phyloP scores from a whole-genome alignment of 2,113 vertebrate species.

The Rynchops niger region DNA sequence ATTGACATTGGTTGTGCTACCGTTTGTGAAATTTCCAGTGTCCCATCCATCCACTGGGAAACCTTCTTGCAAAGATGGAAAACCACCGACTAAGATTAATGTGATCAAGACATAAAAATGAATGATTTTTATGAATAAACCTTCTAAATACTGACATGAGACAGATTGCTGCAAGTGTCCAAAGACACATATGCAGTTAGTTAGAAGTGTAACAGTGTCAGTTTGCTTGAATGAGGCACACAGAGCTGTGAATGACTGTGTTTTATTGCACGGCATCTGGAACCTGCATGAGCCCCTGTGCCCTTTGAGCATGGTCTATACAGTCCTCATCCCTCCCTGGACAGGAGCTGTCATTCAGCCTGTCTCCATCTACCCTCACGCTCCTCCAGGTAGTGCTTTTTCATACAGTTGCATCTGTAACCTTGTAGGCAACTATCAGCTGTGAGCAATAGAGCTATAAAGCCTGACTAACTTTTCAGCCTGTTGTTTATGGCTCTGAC shows the following conservation, averaged over 20 bases:
- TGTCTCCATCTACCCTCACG: not conserved
- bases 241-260: fast-evolving
- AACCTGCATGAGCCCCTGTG: not conserved
- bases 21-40: not conserved
- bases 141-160: not conserved
- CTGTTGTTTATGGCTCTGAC: not conserved
- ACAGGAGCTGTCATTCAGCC: not conserved
- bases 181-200: fast-evolving
- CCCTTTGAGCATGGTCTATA: not conserved
- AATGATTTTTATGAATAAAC: not conserved
- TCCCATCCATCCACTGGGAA: not conserved
- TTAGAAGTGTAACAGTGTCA: not conserved
- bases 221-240: not conserved
- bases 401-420: not conserved
- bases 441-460: fast-evolving
- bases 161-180: not conserved
- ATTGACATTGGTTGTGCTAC: not conserved
- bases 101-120: not conserved
- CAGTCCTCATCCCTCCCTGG: not conserved
- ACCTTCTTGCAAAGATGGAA: not conserved
- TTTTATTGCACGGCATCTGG: not conserved
- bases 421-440: not conserved
- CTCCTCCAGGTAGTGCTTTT: not conserved
- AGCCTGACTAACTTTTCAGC: not conserved
- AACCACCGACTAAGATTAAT: not conserved